A percentile compares a stretch with the other conserved stretches of the same genome.
phyloP scores from a whole-genome alignment of 2,888 invertebrate genomes.

The Diarsia brunnea region DNA sequence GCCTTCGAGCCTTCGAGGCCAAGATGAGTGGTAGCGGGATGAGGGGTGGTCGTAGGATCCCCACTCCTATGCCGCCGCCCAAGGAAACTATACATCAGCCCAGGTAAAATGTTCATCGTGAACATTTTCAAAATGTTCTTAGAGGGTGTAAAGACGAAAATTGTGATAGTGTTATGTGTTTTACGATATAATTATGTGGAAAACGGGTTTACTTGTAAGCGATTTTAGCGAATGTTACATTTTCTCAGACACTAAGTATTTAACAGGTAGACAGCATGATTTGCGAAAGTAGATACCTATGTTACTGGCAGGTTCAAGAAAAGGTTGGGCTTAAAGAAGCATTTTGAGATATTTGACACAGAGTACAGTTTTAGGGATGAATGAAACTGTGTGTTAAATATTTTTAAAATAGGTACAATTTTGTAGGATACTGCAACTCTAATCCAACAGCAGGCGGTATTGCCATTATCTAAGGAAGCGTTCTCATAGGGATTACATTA shows the following conservation, averaged over 20 bases:
- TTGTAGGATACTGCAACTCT: not conserved
- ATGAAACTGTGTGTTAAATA: not conserved
- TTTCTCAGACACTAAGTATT: constrained; percentile 10
- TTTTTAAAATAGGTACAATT: not conserved
- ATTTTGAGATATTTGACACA: not conserved
- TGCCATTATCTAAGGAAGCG: not conserved
- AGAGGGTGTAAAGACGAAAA: constrained; percentile 14
- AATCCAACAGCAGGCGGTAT: not conserved
- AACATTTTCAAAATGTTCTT: too few species aligned
- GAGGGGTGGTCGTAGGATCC: constrained; percentile 85
- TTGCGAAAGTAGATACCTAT: not conserved
- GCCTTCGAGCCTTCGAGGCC: constrained; percentile 64
- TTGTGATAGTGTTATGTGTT: constrained; percentile 17
- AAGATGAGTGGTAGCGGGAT: constrained; percentile 81
- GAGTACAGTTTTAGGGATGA: not conserved
- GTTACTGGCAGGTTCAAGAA: not conserved
- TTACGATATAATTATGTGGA: constrained; percentile 4
- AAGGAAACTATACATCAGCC: constrained; percentile 70
- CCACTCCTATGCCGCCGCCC: constrained; percentile 88
- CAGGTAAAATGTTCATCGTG: constrained; percentile 65
- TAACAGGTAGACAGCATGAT: not conserved
- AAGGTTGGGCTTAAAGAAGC: not conserved
- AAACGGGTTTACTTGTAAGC: not conserved
- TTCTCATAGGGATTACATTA: not conserved
- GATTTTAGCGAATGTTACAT: not conserved